Evolutionary conservation across 2,888 invertebrate species (phyloP).

Genomic region (Thymelicus sylvestris): DNA sequence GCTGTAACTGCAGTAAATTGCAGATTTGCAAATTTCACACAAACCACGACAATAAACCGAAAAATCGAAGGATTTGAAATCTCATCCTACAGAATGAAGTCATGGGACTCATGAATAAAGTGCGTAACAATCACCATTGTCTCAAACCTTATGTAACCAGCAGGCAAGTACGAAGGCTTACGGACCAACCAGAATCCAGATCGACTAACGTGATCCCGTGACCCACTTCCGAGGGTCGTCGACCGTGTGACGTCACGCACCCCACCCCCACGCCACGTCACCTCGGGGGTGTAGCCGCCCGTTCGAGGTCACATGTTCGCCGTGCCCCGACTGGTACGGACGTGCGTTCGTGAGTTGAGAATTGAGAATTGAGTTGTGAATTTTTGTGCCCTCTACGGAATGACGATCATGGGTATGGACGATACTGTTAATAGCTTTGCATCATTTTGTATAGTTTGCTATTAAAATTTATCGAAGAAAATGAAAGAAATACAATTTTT

Average conservation of each 20-base stretch:
- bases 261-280: constrained; percentile 59
- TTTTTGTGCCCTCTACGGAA: constrained; percentile 50
- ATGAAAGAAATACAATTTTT: too few relatives aligned
- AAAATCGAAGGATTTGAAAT: too few relatives aligned
- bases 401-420: constrained; percentile 78
- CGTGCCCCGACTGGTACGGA: constrained; percentile 59
- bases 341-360: constrained; percentile 55
- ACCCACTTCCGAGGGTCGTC: constrained; percentile 77
- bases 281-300: constrained; percentile 70
- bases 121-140: constrained; percentile 26
- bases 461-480: too few relatives aligned
- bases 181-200: constrained; percentile 61
- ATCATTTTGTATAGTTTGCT: not conserved
- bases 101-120: constrained; percentile 13
- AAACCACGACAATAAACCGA: too few relatives aligned
- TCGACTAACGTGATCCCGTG: constrained; percentile 71
- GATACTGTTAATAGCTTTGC: constrained; percentile 40
- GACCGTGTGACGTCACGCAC: constrained; percentile 79
- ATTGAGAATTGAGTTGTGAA: constrained; percentile 47
- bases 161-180: constrained; percentile 24
- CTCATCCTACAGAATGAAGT: not conserved
- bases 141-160: constrained; percentile 25
- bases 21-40: too few relatives aligned
- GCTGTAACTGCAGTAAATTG: too few relatives aligned
- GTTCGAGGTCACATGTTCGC: constrained; percentile 75